Evolutionary conservation across 2,888 invertebrate species (phyloP), one percentile per base, ranked within the genome.

Genomic region (Pristionchus arcanus): DNA sequence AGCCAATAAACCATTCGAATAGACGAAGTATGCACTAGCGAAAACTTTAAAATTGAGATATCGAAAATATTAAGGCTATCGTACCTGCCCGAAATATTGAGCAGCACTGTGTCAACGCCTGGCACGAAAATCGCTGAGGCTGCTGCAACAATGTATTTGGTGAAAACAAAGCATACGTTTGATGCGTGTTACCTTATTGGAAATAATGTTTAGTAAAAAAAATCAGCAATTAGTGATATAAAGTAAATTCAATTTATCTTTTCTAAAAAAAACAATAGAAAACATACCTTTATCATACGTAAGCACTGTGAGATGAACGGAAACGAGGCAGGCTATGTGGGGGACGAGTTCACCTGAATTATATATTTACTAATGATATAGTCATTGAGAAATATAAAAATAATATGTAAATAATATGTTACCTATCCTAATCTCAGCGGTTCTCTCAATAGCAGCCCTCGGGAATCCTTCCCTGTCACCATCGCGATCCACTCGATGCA

Each of bases 321-420:
- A 98, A 85, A 98, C 97, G 91, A 99, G 98, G 96, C 98, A 99
- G 28, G 98, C 98, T 28, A 99, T 98, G 96, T 99, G 99, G 90
- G 97, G 97, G 93, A 98, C 97, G 92, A 98, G 96, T 92, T 97
- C 98, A 91, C 96, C 96, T 91, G 96, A 96, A 25, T 96, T 59
- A 59, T 59, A 15, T 59, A 5, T 59, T 59, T 59, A 59, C 19
- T 11, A 59, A 59, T 59, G 21, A 59, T 59, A 59, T 59, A 49
- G 42, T 49, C 42, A 49, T 49, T 49, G 9, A 49, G 42, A 13
- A 49, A 49, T 49, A 49, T 3, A 13, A n/a, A 25, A 13, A 66
- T n/a, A n/a, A n/a, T n/a, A 31, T 31, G 28, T 74, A 19, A 92
- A 90, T 19, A 94, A 71, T 88, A 92, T 31, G 37, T n/a, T 37